Conservation (phyloP, 2,888 invertebrate species). For the Trisateles emortualis region DNA sequence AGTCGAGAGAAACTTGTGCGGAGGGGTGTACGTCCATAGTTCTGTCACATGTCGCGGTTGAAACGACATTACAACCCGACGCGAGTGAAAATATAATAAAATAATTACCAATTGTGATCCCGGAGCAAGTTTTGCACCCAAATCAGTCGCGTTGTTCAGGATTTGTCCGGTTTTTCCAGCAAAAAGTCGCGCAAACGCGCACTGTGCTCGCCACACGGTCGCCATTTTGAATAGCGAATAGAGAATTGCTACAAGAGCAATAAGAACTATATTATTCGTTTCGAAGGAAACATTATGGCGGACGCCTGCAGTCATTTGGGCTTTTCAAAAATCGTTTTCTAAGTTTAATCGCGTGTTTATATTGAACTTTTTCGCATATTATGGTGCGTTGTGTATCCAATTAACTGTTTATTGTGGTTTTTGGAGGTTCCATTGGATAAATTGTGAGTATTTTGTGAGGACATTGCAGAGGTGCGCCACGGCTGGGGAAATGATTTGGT, state of each 20-base stretch:
- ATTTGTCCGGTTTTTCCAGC: constrained; percentile 79
- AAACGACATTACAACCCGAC: constrained; percentile 76
- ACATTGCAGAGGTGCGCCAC: constrained; percentile 87
- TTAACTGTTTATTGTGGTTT: constrained; percentile 84
- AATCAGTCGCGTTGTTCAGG: constrained; percentile 82
- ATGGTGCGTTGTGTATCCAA: constrained; percentile 83
- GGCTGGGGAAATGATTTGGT: constrained; percentile 88
- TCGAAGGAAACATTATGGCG: constrained; percentile 88
- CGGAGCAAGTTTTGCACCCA: constrained; percentile 71
- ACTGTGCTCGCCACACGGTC: constrained; percentile 84
- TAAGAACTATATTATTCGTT: constrained; percentile 88
- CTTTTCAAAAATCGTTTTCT: constrained; percentile 88
- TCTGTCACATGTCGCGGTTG: constrained; percentile 86
- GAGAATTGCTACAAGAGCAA: constrained; percentile 87
- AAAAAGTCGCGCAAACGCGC: constrained; percentile 84
- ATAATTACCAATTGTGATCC: constrained; percentile 85
- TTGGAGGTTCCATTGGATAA: constrained; percentile 80
- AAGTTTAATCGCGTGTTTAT: constrained; percentile 86
- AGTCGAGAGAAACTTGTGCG: constrained; percentile 67
- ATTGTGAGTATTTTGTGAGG: constrained; percentile 85
- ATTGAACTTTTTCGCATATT: constrained; percentile 87
- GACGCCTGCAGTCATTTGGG: constrained; percentile 86
- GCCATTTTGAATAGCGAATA: constrained; percentile 88
- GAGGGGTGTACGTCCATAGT: constrained; percentile 78
- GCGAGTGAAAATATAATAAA: constrained; percentile 75